These are phyloP conservation scores for Bicyclus anynana DNA, from an alignment of 1,140 invertebrate species.

Conservation along the genomic window DNA sequence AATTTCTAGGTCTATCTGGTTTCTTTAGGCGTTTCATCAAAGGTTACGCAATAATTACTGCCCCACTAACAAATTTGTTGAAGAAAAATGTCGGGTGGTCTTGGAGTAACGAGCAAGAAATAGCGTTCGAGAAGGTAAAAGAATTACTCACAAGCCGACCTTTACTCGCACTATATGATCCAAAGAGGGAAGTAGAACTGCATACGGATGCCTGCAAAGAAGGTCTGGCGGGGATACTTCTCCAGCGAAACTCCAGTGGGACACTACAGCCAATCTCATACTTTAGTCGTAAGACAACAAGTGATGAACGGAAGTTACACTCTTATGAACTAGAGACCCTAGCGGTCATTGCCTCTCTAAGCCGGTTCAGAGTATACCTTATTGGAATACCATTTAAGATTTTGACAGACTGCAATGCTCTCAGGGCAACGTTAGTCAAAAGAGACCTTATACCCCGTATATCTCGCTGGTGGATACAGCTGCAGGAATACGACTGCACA, in stretches of 20 bases:
- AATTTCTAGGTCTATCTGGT: constrained; percentile 14
- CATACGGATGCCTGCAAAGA: constrained; percentile 40
- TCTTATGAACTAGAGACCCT: constrained; percentile 20
- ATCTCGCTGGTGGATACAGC: constrained; percentile 18
- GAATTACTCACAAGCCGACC: constrained; percentile 11
- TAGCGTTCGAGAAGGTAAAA: constrained; percentile 9
- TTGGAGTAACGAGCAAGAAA: constrained; percentile 7
- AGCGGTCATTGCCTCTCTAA: constrained; percentile 8
- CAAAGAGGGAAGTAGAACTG: constrained; percentile 29
- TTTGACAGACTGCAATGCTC: constrained; percentile 18
- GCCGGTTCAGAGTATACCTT: constrained; percentile 17
- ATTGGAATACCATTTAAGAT: constrained; percentile 17
- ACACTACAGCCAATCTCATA: constrained; percentile 6
- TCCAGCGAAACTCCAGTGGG: background rate
- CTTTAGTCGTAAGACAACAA: constrained; percentile 17
- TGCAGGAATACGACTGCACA: constrained; percentile 15
- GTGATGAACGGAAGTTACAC: constrained; percentile 13
- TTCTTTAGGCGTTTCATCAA: constrained; percentile 26
- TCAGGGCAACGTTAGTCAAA: constrained; percentile 8
- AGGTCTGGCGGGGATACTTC: background rate
- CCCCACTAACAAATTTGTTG: constrained; percentile 17
- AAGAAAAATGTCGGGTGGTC: constrained; percentile 15
- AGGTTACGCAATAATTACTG: constrained; percentile 6
- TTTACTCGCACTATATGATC: constrained; percentile 33
- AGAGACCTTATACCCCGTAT: constrained; percentile 18